Evolutionary conservation across 2,797 vertebrate species (phyloP), one percentile per base, ranked within the genome.

Genomic region (Enteromius viviparus): DNA sequence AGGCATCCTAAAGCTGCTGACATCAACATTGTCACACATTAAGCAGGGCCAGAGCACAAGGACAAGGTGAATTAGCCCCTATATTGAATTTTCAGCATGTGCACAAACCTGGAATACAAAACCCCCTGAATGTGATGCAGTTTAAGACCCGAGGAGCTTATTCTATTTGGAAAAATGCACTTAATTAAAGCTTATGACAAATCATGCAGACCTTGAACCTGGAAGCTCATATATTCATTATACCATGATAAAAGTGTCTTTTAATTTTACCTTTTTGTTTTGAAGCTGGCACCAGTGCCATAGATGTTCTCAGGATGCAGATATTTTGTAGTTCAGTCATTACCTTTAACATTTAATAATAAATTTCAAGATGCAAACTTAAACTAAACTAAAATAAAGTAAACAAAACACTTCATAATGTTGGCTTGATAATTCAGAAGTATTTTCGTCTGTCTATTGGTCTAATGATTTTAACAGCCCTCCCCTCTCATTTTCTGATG

Each of bases 1-100:
- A 80, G 6, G 17, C 75, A 26, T 45, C n/a, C 23, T 29, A 10
- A 45, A 77, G 55, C 37, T 77, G 75, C 75, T 77, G 75, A 77
- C 75, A 77, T 77, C 75, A 62, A 62, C 55, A 21, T 11, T 77
- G 55, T 77, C 75, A 76, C 55, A 62, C 75, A 76, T 76, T 76
- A 45, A 19, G 55, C 75, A 62, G 55, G 55, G 55, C 55, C 37
- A 29, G 55, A 77, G 75, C 37, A 21, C 55, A 62, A 62, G 58
- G 42, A 49, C 55, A 66, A 83, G 62, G 66, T 53, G 81, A 76
- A 62, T 81, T 81, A 49, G 26, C 10, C 45, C n/a, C 71, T 40
- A 76, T 37, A 78, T 64, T 49, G 45, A 70, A 77, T 77, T 45
- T 29, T 55, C 51, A 21, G 55, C 55, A 62, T 76, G 55, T 62